These are phyloP conservation scores for Polyommatus icarus DNA, from an alignment of 2,888 invertebrate genomes.

Conservation along the genomic window DNA sequence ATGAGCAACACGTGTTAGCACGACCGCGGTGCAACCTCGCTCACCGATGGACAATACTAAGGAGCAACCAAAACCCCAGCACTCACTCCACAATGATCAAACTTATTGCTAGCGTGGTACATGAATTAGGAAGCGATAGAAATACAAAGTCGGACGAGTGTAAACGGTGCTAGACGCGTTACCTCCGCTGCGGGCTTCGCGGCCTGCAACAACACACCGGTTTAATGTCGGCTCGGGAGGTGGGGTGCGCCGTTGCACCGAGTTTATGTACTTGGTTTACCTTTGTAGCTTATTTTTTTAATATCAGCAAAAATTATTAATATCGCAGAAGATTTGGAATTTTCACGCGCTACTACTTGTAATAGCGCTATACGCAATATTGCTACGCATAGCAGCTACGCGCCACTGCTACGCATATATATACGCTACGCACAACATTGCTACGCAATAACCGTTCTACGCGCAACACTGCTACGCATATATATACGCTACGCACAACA, in stretches of 20 bases:
- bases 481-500: too few relatives aligned
- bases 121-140: slow-evolving; percentile 78
- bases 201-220: slow-evolving; percentile 83
- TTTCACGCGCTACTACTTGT: neutral
- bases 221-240: slow-evolving; percentile 3
- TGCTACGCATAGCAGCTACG: too few relatives aligned
- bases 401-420: too few relatives aligned
- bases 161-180: slow-evolving; percentile 62
- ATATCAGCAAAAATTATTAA: neutral
- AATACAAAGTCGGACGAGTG: slow-evolving; percentile 61
- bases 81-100: slow-evolving; percentile 73
- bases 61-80: slow-evolving; percentile 78
- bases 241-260: neutral
- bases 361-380: too few relatives aligned
- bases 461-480: too few relatives aligned
- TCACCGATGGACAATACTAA: slow-evolving; percentile 68
- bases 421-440: too few relatives aligned
- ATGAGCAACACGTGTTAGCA: slow-evolving; percentile 64
- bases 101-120: slow-evolving; percentile 68
- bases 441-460: too few relatives aligned
- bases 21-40: slow-evolving; percentile 73
- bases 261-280: neutral
- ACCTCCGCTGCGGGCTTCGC: slow-evolving; percentile 86
- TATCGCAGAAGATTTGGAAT: neutral
- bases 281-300: neutral